Conservation (phyloP, 2,797 vertebrate species). For the Thaleichthys pacificus region DNA sequence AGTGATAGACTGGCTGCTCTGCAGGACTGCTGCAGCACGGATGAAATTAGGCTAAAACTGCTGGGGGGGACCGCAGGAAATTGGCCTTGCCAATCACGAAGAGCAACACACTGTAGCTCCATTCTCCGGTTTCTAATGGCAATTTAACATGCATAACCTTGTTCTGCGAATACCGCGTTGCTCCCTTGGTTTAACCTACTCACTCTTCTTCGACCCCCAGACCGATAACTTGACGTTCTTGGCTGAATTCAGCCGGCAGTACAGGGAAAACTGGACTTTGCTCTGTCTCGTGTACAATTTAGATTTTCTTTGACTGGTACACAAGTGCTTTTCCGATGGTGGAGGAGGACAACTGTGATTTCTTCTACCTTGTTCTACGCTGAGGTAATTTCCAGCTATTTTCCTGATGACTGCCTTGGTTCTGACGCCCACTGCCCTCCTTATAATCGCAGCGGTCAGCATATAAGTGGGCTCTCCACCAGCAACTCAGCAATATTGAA, state of each 20-base stretch:
- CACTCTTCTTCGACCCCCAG: conserved; percentile 15
- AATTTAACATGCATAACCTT: conserved; percentile 59
- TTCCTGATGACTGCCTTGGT: conserved; percentile 74
- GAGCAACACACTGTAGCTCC: conserved; percentile 81
- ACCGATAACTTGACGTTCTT: background rate
- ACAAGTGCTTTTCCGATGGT: conserved; percentile 45
- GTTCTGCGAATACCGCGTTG: background rate
- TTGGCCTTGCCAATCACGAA: conserved; percentile 94
- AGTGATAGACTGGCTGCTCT: conserved; percentile 89
- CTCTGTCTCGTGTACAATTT: background rate
- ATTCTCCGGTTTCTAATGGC: conserved; percentile 76
- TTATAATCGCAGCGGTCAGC: conserved; percentile 76
- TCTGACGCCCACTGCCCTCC: conserved; percentile 72
- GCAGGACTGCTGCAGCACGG: conserved; percentile 83
- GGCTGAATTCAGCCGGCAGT: background rate
- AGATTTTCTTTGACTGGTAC: conserved; percentile 35
- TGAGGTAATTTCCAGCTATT: conserved; percentile 72
- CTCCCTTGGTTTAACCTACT: conserved; percentile 36
- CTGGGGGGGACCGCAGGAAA: conserved; percentile 90
- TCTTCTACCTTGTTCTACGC: conserved; percentile 60
- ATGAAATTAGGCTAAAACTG: conserved; percentile 95
- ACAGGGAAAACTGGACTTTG: background rate
- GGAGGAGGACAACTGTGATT: conserved; percentile 61
- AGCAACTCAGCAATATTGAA: conserved; percentile 76
- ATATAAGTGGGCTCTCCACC: conserved; percentile 75